Percentiles rank a stretch among this genome's conserved stretches.
Conservation (phyloP, 2,113 vertebrate genomes). For the Chinchilla lanigera region DNA sequence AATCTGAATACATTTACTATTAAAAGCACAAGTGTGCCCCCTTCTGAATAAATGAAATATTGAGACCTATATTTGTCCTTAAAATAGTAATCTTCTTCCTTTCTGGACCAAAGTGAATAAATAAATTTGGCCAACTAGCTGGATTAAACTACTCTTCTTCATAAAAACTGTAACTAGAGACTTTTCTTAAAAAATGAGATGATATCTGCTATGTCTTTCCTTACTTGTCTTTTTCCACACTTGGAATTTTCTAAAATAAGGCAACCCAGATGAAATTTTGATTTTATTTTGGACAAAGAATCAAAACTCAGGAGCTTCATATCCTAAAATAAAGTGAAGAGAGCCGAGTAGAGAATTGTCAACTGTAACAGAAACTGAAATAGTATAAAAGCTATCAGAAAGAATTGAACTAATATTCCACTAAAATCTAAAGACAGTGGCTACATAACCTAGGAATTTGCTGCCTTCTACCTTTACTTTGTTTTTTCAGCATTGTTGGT, state of each 20-base stretch:
- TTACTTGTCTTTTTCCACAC: not conserved
- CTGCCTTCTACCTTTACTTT: not conserved
- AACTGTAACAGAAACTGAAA: not conserved
- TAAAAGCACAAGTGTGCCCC: conserved; percentile 83
- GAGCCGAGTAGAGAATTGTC: not conserved
- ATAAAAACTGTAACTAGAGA: not conserved
- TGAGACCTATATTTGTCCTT: conserved; percentile 65
- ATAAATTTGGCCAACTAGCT: not conserved
- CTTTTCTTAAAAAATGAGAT: not conserved
- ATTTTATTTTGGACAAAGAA: conserved; percentile 9
- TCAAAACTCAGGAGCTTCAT: not conserved
- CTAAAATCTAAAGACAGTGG: not conserved
- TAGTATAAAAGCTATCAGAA: not conserved
- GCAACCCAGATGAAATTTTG: not conserved
- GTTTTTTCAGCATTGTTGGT: not conserved
- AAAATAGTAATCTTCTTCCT: conserved; percentile 53
- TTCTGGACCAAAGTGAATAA: conserved; percentile 20
- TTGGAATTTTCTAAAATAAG: not conserved
- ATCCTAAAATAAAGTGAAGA: not conserved
- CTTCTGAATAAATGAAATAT: conserved; percentile 85
- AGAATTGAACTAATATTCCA: not conserved
- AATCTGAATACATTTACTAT: conserved; percentile 76
- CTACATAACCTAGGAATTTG: not conserved
- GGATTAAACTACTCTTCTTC: not conserved
- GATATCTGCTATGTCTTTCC: not conserved